Base-by-base conservation (phyloP, 2,797 vertebrate species). In the Pachyuromys duprasi region DNA sequence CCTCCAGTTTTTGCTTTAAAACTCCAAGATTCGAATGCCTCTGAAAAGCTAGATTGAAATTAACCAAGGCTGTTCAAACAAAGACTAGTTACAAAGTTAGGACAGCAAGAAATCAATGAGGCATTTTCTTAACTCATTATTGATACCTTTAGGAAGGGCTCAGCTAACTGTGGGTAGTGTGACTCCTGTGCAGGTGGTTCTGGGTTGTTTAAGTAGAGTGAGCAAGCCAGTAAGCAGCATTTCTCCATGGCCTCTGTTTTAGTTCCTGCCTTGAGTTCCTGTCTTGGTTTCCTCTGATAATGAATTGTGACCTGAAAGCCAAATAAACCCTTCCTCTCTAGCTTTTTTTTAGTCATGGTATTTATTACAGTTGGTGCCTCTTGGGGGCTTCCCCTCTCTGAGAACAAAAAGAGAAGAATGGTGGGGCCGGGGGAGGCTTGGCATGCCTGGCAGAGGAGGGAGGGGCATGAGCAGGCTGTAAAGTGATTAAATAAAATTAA, bases 1-100 rank as follows among this genome's bases (percentile, higher is more conserved):
- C 57, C 92, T n/a, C 87, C 24, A 8, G n/a, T 69, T 62, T 86
- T 91, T 89, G 39, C 91, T 95, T 95, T 80, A 91, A 91, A 92
- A 79, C 24, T 2, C 57, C 55, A 72, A 78, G 8, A 36, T 57
- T 75, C 22, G 81, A 1, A 57, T 72, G 26, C 31, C 31, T 24
- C 67, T 84, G 49, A 79, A 95, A 89, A 82, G 55, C 33, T 31
- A 92, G 62, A 78, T 12, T 70, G 45, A 91, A 95, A 72, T 67
- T 78, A 86, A 67, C 62, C 63, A 89, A 89, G 28, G 12, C 31
- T 88, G 13, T 22, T 74, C 86, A 63, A 69, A 42, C n/a, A 81
- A 90, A 82, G 62, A 67, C n/a, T 74, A 15, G 79, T 86, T 86
- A 74, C 15, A 49, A 36, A 33, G 55, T 55, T 62, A 20, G 75